Evolutionary conservation across 2,888 invertebrate genomes (phyloP), one percentile per base, ranked within the genome.

Genomic region (Cryptus armator): DNA sequence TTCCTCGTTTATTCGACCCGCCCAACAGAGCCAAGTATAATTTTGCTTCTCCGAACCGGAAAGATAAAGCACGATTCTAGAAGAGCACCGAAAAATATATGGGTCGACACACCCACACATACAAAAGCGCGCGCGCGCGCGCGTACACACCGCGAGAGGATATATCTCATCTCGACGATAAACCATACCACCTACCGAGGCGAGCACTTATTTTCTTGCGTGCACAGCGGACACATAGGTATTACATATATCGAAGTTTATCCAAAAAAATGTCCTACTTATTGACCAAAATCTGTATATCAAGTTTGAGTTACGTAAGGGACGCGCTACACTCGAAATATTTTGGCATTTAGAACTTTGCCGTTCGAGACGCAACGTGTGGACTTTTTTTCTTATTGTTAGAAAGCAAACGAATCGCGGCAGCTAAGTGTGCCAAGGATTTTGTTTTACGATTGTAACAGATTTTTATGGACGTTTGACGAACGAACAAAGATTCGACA

Each of bases 61-160:
- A 81, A 85, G 85, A 85, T 85, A 85, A 85, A 85, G 81, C 85
- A 85, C 82, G 79, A 78, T 81, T 81, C 82, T 24, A 76, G 81
- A 66, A 64, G 72, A 75, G 67, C 77, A 76, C 71, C 71, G 68
- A 74, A 81, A 77, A 81, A 81, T 51, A 48, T 6, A 74, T 78
- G 64, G 79, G 81, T 81, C 81, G 68, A 80, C 67, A 46, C 62
- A 71, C 68, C 9, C 53, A 75, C 62, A 53, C 68, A 76, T 79
- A 24, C 62, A 43, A 37, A 43, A 7, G 37, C 51, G 64, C 12
- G 51, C 43, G 64, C 12, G 51, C 43, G 51, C 12, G 43, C 68
- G 48, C 62, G 2, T 3, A 24, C 24, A 24, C 24, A n/a, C 67
- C n/a, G 48, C 59, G 67, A 48, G 32, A 9, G 56, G 51, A 62